Evolutionary conservation across 92 coral and sea anemone species (phyloP).

Genomic region (Actinernus sp.): DNA sequence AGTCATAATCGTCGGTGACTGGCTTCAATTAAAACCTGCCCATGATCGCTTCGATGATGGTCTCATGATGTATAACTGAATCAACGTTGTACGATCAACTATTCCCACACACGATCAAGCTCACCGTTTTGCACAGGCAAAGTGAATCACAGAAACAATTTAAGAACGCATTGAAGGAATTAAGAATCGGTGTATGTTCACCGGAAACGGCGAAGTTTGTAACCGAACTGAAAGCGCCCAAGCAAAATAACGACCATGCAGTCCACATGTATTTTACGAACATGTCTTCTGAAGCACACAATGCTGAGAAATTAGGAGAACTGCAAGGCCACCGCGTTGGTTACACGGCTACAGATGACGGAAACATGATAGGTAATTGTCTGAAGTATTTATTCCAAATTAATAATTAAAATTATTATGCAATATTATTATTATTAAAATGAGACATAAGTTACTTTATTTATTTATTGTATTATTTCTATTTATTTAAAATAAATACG

Average conservation of each 20-base stretch:
- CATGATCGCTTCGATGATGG: slow-evolving; percentile 6
- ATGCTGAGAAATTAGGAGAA: background rate
- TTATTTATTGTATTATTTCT: too few relatives aligned
- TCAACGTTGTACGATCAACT: slow-evolving; percentile 1
- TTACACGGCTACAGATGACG: background rate
- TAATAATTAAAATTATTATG: too few relatives aligned
- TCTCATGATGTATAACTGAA: slow-evolving; percentile 3
- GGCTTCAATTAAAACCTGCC: slow-evolving; percentile 31
- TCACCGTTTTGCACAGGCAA: slow-evolving; percentile 15
- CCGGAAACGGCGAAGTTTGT: background rate
- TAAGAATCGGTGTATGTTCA: slow-evolving; percentile 5
- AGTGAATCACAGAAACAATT: background rate
- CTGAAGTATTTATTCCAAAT: too few relatives aligned
- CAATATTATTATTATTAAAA: too few relatives aligned
- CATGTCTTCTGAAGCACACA: slow-evolving; percentile 8
- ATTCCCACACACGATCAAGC: slow-evolving; percentile 21
- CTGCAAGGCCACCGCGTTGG: background rate
- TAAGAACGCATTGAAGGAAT: background rate
- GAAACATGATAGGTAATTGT: background rate
- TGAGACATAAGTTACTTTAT: too few relatives aligned
- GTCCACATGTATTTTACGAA: slow-evolving; percentile 26
- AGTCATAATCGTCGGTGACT: slow-evolving; percentile 19
- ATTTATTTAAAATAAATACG: too few relatives aligned
- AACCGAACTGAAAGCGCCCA: too few relatives aligned
- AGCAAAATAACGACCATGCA: background rate